These are phyloP conservation scores for Coecobrya sp. DNA, from an alignment of 2,888 invertebrate species.

Conservation along the genomic window DNA sequence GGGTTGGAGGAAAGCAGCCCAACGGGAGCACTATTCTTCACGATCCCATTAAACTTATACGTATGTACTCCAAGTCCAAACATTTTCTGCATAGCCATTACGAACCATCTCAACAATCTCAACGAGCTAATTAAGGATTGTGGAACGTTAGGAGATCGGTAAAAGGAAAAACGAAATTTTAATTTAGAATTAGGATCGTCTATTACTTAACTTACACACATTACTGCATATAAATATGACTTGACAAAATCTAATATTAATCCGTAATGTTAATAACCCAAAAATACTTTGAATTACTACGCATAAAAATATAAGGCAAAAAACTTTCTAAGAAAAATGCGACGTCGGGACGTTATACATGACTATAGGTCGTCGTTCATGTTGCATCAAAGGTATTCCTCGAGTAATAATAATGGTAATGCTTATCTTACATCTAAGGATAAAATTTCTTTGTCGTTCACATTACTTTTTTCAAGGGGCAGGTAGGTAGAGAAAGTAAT, in stretches of 20 bases:
- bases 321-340: not conserved
- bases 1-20: conserved; percentile 55
- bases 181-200: conserved; percentile 28
- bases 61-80: conserved; percentile 86
- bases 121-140: conserved; percentile 79
- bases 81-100: conserved; percentile 81
- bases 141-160: conserved; percentile 52
- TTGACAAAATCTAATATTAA: not conserved
- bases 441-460: not conserved
- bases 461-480: not conserved
- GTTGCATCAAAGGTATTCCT: conserved; percentile 23
- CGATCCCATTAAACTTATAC: conserved; percentile 86
- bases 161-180: conserved; percentile 61
- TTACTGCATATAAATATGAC: not conserved
- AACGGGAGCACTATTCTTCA: conserved; percentile 82
- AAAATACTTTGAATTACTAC: not conserved
- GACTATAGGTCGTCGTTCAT: not conserved
- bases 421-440: too few species aligned
- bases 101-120: conserved; percentile 78
- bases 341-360: not conserved
- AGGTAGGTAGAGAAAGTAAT: too few species aligned
- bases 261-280: not conserved
- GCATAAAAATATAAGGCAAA: not conserved
- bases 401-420: conserved; percentile 15
- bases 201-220: conserved; percentile 14